A percentile compares a stretch with the other conserved stretches of the same genome.
Evolutionary conservation across 2,888 invertebrate species (phyloP).

Genomic region (Lasioglossum figueresi): DNA sequence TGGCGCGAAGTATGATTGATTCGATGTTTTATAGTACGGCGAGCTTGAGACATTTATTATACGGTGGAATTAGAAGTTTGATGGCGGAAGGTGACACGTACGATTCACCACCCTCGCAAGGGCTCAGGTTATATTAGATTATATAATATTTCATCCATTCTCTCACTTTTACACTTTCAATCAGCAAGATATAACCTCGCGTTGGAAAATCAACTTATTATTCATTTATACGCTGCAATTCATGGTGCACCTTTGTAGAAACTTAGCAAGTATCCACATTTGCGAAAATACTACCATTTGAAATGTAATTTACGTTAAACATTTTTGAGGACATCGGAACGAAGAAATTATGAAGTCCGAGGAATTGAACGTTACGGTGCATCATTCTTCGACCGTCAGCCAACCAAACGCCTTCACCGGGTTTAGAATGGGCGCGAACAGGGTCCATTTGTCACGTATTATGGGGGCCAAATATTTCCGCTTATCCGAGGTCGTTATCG

Average conservation of each 20-base stretch:
- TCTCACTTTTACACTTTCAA: not conserved
- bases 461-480: constrained; percentile 29
- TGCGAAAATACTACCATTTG: too few relatives aligned
- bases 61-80: not conserved
- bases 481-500: constrained; percentile 43
- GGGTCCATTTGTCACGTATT: constrained; percentile 11
- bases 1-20: constrained; percentile 13
- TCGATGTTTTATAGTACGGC: not conserved
- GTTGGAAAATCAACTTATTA: too few relatives aligned
- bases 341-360: not conserved
- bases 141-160: not conserved
- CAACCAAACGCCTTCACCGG: not conserved
- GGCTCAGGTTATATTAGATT: too few relatives aligned
- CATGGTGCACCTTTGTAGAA: not conserved
- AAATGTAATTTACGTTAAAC: too few relatives aligned
- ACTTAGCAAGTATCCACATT: not conserved
- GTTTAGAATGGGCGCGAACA: not conserved
- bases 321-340: not conserved
- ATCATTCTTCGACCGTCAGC: constrained; percentile 7
- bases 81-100: not conserved
- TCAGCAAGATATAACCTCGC: not conserved
- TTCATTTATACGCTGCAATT: too few relatives aligned
- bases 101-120: not conserved
- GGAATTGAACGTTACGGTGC: not conserved
- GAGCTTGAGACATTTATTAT: not conserved